Percentiles rank a stretch among this genome's conserved stretches.
These are phyloP conservation scores for Danaus melanippus DNA, from an alignment of 1,140 invertebrate genomes.

Conservation along the genomic window DNA sequence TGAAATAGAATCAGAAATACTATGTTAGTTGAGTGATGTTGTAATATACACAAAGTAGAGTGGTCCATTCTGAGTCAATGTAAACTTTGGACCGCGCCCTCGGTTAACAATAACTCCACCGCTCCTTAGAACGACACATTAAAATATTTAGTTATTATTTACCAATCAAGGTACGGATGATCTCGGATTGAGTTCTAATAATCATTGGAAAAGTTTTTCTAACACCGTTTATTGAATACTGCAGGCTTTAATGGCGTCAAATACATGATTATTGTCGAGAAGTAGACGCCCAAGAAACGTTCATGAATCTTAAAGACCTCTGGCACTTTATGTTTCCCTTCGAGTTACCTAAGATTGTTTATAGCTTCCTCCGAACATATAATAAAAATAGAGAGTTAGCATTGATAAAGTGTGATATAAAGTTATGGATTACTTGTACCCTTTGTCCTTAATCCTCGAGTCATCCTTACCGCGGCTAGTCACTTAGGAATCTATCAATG, in stretches of 20 bases:
- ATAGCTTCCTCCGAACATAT: conserved; percentile 16
- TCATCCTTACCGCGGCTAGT: not conserved
- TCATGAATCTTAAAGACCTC: conserved; percentile 20
- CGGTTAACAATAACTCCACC: conserved; percentile 40
- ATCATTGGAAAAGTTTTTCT: too few species aligned
- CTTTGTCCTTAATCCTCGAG: not conserved
- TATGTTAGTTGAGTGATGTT: too few species aligned
- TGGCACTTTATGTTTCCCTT: conserved; percentile 18
- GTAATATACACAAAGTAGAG: too few species aligned
- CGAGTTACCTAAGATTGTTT: conserved; percentile 17
- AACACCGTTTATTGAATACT: too few species aligned
- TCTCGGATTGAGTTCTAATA: too few species aligned
- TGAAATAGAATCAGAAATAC: conserved; percentile 1
- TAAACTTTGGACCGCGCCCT: conserved; percentile 36
- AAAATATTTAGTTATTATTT: too few species aligned
- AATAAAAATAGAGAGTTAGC: not conserved
- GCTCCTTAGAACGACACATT: conserved; percentile 12
- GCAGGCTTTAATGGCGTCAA: too few species aligned
- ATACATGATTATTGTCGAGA: too few species aligned
- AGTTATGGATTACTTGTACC: conserved; percentile 1
- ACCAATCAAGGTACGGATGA: too few species aligned
- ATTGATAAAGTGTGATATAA: not conserved
- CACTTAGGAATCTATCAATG: conserved; percentile 47
- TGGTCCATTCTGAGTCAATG: too few species aligned
- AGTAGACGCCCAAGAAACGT: conserved; percentile 3